phyloP scores from a whole-genome alignment of 2,113 vertebrate species.

The Plecotus auritus region DNA sequence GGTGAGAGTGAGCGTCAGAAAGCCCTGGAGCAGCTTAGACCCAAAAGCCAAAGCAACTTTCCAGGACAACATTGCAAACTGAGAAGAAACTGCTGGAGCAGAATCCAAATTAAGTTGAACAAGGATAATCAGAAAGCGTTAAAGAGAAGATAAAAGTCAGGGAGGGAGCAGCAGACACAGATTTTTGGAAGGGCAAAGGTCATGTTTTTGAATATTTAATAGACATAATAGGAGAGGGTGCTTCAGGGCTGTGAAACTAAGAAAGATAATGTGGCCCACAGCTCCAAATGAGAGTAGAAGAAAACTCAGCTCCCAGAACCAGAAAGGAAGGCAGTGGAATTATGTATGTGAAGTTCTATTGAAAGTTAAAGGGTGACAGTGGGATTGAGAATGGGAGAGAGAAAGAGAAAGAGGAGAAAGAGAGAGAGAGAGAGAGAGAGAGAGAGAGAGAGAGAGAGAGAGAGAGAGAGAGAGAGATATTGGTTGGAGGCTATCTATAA shows the following conservation, averaged over 20 bases:
- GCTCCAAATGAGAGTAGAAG: not conserved
- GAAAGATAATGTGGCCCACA: not conserved
- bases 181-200: not conserved
- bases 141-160: not conserved
- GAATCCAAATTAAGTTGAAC: not conserved
- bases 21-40: not conserved
- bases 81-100: not conserved
- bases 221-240: not conserved
- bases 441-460: not conserved
- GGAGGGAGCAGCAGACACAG: not conserved
- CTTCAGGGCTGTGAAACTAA: not conserved
- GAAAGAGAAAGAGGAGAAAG: fast-evolving
- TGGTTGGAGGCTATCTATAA: not conserved
- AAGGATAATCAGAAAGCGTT: not conserved
- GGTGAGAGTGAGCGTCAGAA: not conserved
- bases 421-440: not conserved
- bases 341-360: not conserved
- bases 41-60: not conserved
- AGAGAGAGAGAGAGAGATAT: too few relatives aligned
- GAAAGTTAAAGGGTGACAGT: not conserved
- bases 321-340: not conserved
- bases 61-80: not conserved
- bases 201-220: not conserved
- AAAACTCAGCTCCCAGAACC: not conserved
- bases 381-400: not conserved